Base-by-base conservation (phyloP, 1,140 invertebrate species). In the Acromyrmex charruanus region DNA sequence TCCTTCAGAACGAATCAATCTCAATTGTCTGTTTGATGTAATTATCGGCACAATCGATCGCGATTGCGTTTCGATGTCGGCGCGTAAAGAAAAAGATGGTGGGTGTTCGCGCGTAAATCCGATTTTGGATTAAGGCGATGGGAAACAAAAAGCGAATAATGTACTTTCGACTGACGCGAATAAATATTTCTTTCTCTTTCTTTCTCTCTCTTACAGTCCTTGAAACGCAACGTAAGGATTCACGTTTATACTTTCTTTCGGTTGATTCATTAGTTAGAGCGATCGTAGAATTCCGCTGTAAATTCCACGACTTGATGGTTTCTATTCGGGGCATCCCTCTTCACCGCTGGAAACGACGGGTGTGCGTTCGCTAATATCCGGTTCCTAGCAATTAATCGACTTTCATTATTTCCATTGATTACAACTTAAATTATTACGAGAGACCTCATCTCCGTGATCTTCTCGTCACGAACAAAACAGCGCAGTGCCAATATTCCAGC, bases 231-330 rank as follows among this genome's bases (percentile, higher is more conserved):
- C 31, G 7, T 55, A 44, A 59, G 16, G 65, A 65, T 68, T 51
- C 59, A 71, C 10, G 25, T 1, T 0, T 3, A 21, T 53, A 12
- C 35, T 39, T 81, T 10, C 66, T 80, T 87, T 65, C 51, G 74
- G 82, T 31, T 90, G 91, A 91, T 84, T 90, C 90, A 87, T 63
- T 63, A 63, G 58, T 72, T 90, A 91, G 44, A 80, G 35, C 71
- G 61, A 87, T 74, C 88, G 44, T 82, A 28, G 63, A 69, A 90
- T 91, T 63, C 21, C 77, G 49, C 7, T 21, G 21, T 16, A 21
- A 75, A 84, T 77, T 71, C 39, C 31, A 59, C 39, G 7, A 31
- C 55, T 31, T n/a, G n/a, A 7, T 2, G 31, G 61, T 12, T 55
- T 25, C 44, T 18, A 16, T 39, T 49, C n/a, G 10, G 0, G 31